A percentile compares a stretch with the other conserved stretches of the same genome.
These are phyloP conservation scores for Taxidea taxus DNA, from an alignment of 2,113 vertebrate species.

Conservation along the genomic window DNA sequence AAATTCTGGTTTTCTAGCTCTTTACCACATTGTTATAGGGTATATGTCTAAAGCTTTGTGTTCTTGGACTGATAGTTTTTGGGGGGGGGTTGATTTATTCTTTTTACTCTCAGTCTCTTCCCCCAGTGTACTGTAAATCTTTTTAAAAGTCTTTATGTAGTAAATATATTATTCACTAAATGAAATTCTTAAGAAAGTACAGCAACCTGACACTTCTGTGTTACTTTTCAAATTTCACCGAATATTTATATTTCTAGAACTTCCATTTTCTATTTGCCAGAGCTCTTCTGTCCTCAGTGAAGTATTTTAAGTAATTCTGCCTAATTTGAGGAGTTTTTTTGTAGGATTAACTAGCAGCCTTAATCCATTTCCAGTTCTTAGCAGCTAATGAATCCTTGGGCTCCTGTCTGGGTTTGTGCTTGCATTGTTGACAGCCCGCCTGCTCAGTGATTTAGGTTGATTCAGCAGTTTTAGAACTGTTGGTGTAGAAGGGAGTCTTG, in stretches of 20 bases:
- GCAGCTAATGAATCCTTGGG: constrained; percentile 17
- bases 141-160: constrained; percentile 16
- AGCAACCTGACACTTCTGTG: background rate
- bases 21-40: background rate
- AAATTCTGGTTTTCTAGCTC: background rate
- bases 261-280: constrained; percentile 49
- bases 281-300: background rate
- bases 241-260: constrained; percentile 40
- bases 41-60: background rate
- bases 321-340: constrained; percentile 30
- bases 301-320: constrained; percentile 44
- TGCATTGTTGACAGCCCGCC: constrained; percentile 43
- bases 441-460: constrained; percentile 44
- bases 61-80: background rate
- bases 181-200: constrained; percentile 4
- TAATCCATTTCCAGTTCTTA: constrained; percentile 31
- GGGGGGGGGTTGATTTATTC: background rate
- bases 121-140: background rate
- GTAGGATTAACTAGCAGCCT: constrained; percentile 46
- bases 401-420: background rate
- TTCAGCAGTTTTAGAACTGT: constrained; percentile 41
- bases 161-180: constrained; percentile 3
- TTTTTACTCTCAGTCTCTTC: background rate
- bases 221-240: constrained; percentile 42
- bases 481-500: constrained; percentile 32